Base-by-base conservation (phyloP, 1,140 invertebrate species). In the Leptestheria dahalacensis region DNA sequence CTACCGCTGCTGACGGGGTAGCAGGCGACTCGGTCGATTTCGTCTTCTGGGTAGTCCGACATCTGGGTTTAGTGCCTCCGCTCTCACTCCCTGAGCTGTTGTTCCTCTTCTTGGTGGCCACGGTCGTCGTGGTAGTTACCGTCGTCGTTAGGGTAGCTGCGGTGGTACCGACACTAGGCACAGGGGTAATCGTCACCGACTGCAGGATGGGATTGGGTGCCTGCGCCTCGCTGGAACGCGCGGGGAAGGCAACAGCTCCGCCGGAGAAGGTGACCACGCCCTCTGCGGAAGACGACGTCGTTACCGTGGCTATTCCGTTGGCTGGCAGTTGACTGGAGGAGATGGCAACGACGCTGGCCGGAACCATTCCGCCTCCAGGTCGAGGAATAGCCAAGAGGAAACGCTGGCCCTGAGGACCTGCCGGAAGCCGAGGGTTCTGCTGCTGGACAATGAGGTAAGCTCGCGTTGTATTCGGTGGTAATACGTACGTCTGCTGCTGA, bases 111-210 rank as follows among this genome's bases (percentile, higher is more conserved):
- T 72, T 11, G 68, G 26, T 20, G 10, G 11, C 72, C 47, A 70
- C 69, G 21, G 70, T 68, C 60, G 71, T 71, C 11, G 64, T 61
- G 47, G 71, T 66, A 3, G 64, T 60, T 24, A 70, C 68, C 0
- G 66, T 69, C 0, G 69, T 68, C 1, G 69, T 69, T 15, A 69
- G 65, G 24, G 68, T 70, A 50, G 21, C 51, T 23, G 51, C n/a
- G 18, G 46, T 24, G 9, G 41, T 3, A n/a, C n/a, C n/a, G 15
- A 25, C 26, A 20, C 49, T 15, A 28, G 61, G 29, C 2, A 50
- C 49, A 21, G 48, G n/a, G 25, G 46, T 54, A 9, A 58, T n/a
- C 18, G 49, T 25, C 11, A 62, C n/a, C 23, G 58, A 48, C n/a
- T 25, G 53, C 33, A 23, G 26, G 50, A 59, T 48, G 15, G 64